Evolutionary conservation across 2,113 vertebrate species (phyloP).

Genomic region (Jacana jacana): DNA sequence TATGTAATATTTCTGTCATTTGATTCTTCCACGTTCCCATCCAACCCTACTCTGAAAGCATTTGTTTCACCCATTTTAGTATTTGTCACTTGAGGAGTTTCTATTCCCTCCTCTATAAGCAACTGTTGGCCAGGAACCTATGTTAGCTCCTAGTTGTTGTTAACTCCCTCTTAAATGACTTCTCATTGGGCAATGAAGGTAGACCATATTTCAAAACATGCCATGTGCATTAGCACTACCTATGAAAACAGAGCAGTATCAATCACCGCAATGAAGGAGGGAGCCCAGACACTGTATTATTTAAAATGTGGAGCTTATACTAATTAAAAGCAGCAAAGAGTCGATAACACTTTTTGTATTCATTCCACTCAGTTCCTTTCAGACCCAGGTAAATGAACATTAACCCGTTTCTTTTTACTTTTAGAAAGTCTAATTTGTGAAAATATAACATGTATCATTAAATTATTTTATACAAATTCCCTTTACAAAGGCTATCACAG

Average conservation of each 20-base stretch:
- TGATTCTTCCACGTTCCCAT: not conserved
- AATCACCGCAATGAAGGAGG: not conserved
- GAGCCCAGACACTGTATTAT: not conserved
- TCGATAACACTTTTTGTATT: not conserved
- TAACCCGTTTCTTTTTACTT: not conserved
- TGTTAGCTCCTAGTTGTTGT: not conserved
- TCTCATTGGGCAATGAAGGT: not conserved
- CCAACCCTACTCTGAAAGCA: not conserved
- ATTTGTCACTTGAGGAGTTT: constrained; percentile 38
- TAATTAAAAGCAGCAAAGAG: not conserved
- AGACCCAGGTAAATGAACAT: not conserved
- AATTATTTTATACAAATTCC: not conserved
- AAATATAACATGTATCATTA: not conserved
- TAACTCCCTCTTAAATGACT: not conserved
- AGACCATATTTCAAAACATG: not conserved
- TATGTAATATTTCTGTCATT: not conserved
- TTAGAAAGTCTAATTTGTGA: not conserved
- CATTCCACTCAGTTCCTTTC: not conserved
- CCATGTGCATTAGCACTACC: not conserved
- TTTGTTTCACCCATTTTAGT: constrained; percentile 23
- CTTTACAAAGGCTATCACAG: not conserved
- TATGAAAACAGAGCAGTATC: not conserved
- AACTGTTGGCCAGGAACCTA: not conserved
- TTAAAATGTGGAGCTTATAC: not conserved
- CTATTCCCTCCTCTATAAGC: not conserved